phyloP scores from a whole-genome alignment of 2,113 vertebrate genomes.

The Neogobius melanostomus region DNA sequence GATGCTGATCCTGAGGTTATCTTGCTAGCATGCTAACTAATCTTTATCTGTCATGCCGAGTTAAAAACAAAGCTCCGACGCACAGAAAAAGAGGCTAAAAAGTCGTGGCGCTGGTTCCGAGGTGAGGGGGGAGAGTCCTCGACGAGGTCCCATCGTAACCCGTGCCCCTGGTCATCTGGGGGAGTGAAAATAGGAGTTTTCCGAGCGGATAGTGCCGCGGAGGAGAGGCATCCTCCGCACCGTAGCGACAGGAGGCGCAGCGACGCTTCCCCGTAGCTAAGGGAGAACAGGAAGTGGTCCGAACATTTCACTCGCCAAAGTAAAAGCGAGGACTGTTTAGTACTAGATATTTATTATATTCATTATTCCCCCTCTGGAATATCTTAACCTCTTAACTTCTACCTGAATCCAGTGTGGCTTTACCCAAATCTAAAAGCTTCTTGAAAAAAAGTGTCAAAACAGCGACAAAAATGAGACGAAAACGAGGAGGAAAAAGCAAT shows the following conservation, averaged over 20 bases:
- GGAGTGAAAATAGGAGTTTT: background rate
- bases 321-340: slow-evolving; percentile 21
- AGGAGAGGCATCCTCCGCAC: slow-evolving; percentile 39
- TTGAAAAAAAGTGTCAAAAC: too few relatives aligned
- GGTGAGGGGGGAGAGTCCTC: slow-evolving; percentile 5
- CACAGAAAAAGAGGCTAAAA: slow-evolving; percentile 1
- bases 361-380: too few relatives aligned
- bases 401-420: too few relatives aligned
- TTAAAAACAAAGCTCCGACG: slow-evolving; percentile 13
- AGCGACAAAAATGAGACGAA: too few relatives aligned
- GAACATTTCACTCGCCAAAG: slow-evolving; percentile 28
- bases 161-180: background rate
- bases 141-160: slow-evolving; percentile 23
- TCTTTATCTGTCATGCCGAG: slow-evolving; percentile 57
- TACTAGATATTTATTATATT: too few relatives aligned
- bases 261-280: background rate
- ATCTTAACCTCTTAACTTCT: too few relatives aligned
- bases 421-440: too few relatives aligned
- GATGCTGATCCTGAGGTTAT: slow-evolving; percentile 42
- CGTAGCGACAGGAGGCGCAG: slow-evolving; percentile 56
- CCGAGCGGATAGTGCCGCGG: background rate
- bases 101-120: slow-evolving; percentile 1
- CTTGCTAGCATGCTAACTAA: slow-evolving; percentile 67
- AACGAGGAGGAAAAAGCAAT: too few relatives aligned
- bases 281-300: background rate